These are phyloP conservation scores for Xyrichtys novacula DNA, from an alignment of 2,797 vertebrate genomes.

Conservation along the genomic window DNA sequence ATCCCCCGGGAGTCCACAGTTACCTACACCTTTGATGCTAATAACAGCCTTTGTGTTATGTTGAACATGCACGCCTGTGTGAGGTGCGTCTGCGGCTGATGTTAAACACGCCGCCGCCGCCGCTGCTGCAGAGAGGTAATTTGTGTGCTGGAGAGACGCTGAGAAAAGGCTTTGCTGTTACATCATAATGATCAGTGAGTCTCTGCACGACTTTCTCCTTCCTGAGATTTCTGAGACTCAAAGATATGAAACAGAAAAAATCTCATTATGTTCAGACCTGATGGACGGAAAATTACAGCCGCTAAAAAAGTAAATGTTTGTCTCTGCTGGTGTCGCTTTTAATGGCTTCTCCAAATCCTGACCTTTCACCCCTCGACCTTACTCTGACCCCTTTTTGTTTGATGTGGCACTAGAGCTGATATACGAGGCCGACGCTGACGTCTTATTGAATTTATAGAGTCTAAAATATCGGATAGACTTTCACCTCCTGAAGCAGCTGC, in stretches of 20 bases:
- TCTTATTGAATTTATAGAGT: slow-evolving; percentile 33
- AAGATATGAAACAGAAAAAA: too few species aligned
- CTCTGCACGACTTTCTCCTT: not conserved
- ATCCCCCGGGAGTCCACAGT: slow-evolving; percentile 60
- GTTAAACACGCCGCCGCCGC: slow-evolving; percentile 25
- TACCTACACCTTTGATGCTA: slow-evolving; percentile 77
- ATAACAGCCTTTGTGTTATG: slow-evolving; percentile 51
- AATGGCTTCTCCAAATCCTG: slow-evolving; percentile 36
- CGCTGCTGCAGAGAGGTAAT: slow-evolving; percentile 22
- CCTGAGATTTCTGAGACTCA: not conserved
- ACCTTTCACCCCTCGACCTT: slow-evolving; percentile 36
- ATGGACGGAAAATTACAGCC: too few species aligned
- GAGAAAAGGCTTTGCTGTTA: not conserved
- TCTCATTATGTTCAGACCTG: too few species aligned
- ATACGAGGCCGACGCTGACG: slow-evolving; percentile 13
- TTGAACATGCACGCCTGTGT: slow-evolving; percentile 28
- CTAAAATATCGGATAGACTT: slow-evolving; percentile 17
- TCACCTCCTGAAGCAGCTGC: not conserved
- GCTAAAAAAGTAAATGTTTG: not conserved
- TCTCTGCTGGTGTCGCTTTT: slow-evolving; percentile 32
- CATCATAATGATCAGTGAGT: not conserved
- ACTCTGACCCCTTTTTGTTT: slow-evolving; percentile 36
- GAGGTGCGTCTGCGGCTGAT: slow-evolving; percentile 43
- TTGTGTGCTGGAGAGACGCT: slow-evolving; percentile 11
- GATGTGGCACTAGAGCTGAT: slow-evolving; percentile 20